Evolutionary conservation across 1,140 invertebrate genomes (phyloP), one percentile per base, ranked within the genome.

Genomic region (Melitaea cinxia): DNA sequence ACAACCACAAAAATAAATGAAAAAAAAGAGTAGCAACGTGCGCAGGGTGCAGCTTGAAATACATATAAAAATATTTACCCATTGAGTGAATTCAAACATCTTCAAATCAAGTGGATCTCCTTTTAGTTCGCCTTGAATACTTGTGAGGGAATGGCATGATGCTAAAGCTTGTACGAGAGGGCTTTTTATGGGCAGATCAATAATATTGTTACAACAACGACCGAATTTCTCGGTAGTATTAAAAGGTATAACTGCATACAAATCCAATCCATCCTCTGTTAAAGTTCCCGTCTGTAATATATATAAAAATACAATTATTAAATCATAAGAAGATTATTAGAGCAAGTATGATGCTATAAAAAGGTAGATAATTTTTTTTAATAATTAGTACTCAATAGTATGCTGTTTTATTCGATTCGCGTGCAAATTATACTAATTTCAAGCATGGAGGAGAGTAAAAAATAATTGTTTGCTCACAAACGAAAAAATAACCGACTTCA

Each of bases 201-300:
- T 68, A 5, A 94, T 89, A 47, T 94, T 88, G 42, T 93, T 92
- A 1, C 94, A 81, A 0, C 93, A 92, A n/a, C 93, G 78, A 23
- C 92, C 91, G 67, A 95, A 95, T 35, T 92, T 91, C 5, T 87
- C 91, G 0, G 92, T 88, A 0, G 83, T 71, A 7, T 78, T 68
- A 7, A 65, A 60, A 0, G 96, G 94, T 53, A 98, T 93, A 1
- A 98, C 94, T 21, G 96, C 96, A 93, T 96, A 96, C 91, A 99
- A 95, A 81, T 98, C 97, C 26, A 99, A 88, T 9, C 98, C 97
- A 87, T 99, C 98, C 90, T 99, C 96, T 15, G 97, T 97, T 71
- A 99, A 85, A 1, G 98, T 99, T 28, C 98, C 98, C 58, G 98
- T 99, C 94, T 94, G 74, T 74, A 79, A 55, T 12, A 10, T 94